Evolutionary conservation across 2,888 invertebrate genomes (phyloP), one percentile per base, ranked within the genome.

Genomic region (Ephialtes manifestator): DNA sequence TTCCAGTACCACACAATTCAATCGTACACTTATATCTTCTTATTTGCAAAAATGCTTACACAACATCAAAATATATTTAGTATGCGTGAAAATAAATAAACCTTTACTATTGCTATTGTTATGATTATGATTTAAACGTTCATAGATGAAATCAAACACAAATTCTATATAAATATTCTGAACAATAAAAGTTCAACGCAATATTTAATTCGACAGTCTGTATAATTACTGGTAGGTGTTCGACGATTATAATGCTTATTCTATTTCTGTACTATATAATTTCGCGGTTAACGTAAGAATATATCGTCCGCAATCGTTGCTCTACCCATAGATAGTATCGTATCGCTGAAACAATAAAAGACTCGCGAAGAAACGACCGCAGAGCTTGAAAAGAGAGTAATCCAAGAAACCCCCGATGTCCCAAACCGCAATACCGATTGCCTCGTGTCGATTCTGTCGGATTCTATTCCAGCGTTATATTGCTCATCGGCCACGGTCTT

Each of bases 401-500:
- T 72, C 20, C 13, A 72, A 10, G 8, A 58, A 3, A 28, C n/a
- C 10, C 60, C 20, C 67, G 71, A 63, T 35, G 35, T 15, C 2
- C 18, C n/a, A 63, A 63, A 87, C 88, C 89, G 71, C 89, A 86
- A 81, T 81, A 58, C 76, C 87, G 84, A 84, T 89, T 85, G 79
- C 68, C 81, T 83, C 76, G 68, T 65, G 77, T 77, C 81, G 81
- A 72, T 60, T 58, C 67, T 13, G 24, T 43, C 65, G 5, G 24
- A 24, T 39, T 39, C 48, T 63, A 46, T 31, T 24, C 51, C 55
- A 53, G 58, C 7, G 31, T 10, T 60, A 28, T 31, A 31, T 60
- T 31, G 60, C 63, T 63, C 63, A 63, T 63, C 63, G 63, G 4
- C 58, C 53, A 24, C 18, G 53, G 53, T 15, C 70, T 63, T 31